phyloP scores from a whole-genome alignment of 2,888 invertebrate species.

The Tigriopus californicus region DNA sequence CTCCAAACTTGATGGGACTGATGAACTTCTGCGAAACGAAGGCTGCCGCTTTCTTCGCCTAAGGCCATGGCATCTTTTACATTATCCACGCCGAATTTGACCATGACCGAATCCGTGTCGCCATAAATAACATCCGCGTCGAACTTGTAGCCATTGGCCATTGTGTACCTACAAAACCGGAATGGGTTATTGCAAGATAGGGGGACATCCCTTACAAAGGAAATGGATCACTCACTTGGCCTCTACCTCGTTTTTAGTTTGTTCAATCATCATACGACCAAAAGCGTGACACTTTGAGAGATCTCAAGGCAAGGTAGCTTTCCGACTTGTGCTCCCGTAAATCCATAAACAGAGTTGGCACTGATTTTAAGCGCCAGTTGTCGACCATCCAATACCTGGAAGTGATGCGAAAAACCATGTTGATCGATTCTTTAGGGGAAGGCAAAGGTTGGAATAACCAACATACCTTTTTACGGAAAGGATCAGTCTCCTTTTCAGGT shows the following conservation, averaged over 20 bases:
- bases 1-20: conserved; percentile 86
- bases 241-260: conserved; percentile 86
- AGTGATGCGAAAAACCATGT: too few relatives aligned
- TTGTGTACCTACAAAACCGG: conserved; percentile 34
- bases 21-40: conserved; percentile 78
- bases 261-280: conserved; percentile 84
- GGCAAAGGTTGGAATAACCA: too few relatives aligned
- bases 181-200: not conserved
- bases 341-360: conserved; percentile 98
- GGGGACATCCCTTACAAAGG: too few relatives aligned
- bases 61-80: conserved; percentile 83
- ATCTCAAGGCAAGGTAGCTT: conserved; percentile 89
- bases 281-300: conserved; percentile 81
- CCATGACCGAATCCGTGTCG: conserved; percentile 99
- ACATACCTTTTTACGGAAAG: conserved; percentile 52
- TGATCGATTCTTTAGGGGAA: too few relatives aligned
- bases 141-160: conserved; percentile 68
- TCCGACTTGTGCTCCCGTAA: conserved; percentile 94
- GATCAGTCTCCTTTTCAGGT: conserved; percentile 90
- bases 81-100: conserved; percentile 83
- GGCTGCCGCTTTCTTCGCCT: conserved; percentile 80
- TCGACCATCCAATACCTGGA: conserved; percentile 68
- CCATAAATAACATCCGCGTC: conserved; percentile 92
- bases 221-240: conserved; percentile 44
- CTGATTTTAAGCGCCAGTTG: conserved; percentile 94